Base-by-base conservation (phyloP, 2,888 invertebrate genomes). In the Eurois occulta region DNA sequence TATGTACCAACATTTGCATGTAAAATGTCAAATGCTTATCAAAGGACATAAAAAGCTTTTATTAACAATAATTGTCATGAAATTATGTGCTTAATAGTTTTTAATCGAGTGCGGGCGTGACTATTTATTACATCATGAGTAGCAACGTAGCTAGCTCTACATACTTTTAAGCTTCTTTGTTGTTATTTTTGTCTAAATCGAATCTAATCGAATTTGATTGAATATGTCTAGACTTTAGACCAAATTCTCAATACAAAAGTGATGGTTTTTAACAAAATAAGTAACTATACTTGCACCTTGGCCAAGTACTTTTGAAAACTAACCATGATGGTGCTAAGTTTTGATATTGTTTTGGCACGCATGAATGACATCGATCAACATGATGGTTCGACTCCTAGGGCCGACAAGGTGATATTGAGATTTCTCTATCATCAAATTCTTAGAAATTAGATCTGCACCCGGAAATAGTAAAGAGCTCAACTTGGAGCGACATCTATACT, bases 1-100 rank as follows among this genome's bases (percentile, higher is more conserved):
- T 76, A 70, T 70, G 46, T 75, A 24, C 35, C 69, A 58, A 83
- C 10, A 68, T 62, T 67, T 67, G n/a, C 52, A 64, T 52, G 24
- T 32, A 81, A 60, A 62, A 62, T 38, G 41, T 52, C 21, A 21
- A 38, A 58, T 5, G 13, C 24, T 71, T 58, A 41, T 24, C 35
- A 35, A 43, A 28, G 11, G n/a, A 48, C 75, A 67, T 76, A 46
- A 46, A 71, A n/a, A 28, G 11, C 1, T 67, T 76, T 68, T 71
- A 65, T 62, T 16, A 32, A 24, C 11, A 18, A 73, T 41, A 58
- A 46, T 28, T 81, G 32, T 48, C 35, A 64, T 58, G n/a, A 65
- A 62, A 69, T 62, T 46, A 70, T 73, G 10, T n/a, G 21, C 38
- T 18, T 64, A 46, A 65, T 68, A 60, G 58, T 72, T 65, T 68